These are phyloP conservation scores for Lepilemur ruficaudatus DNA, from an alignment of 2,797 vertebrate genomes.

Conservation along the genomic window DNA sequence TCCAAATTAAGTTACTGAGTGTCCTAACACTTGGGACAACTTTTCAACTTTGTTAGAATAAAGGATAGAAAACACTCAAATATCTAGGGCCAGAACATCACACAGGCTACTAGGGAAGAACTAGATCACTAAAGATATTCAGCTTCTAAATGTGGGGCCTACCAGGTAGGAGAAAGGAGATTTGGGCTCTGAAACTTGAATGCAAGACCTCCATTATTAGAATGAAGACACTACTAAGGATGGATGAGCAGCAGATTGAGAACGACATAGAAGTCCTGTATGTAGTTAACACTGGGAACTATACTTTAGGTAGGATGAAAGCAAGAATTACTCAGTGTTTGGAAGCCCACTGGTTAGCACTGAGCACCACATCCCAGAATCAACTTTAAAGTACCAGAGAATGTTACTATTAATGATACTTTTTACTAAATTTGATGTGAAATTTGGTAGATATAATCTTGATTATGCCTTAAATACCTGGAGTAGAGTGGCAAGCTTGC, in stretches of 20 bases:
- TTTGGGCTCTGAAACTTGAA: background rate
- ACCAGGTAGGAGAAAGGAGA: background rate
- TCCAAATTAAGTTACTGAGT: background rate
- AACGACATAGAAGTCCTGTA: background rate
- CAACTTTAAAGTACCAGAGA: background rate
- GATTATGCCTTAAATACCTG: background rate
- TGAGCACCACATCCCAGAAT: background rate
- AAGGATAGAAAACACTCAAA: background rate
- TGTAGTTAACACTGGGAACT: background rate
- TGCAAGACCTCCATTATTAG: background rate
- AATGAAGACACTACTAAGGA: background rate
- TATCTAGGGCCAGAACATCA: background rate
- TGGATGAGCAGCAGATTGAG: background rate
- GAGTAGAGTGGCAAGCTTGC: background rate
- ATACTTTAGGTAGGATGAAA: background rate
- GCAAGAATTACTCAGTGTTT: background rate
- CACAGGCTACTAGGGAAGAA: background rate
- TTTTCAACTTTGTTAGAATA: background rate
- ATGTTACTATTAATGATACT: background rate
- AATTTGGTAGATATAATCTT: background rate
- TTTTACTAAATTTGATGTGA: background rate
- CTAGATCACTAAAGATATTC: background rate
- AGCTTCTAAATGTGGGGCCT: background rate
- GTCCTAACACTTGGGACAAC: background rate
- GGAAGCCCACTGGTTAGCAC: background rate